A percentile compares a stretch with the other conserved stretches of the same genome.
phyloP scores from a whole-genome alignment of 2,797 vertebrate genomes.

The Tarsius wallacei region DNA sequence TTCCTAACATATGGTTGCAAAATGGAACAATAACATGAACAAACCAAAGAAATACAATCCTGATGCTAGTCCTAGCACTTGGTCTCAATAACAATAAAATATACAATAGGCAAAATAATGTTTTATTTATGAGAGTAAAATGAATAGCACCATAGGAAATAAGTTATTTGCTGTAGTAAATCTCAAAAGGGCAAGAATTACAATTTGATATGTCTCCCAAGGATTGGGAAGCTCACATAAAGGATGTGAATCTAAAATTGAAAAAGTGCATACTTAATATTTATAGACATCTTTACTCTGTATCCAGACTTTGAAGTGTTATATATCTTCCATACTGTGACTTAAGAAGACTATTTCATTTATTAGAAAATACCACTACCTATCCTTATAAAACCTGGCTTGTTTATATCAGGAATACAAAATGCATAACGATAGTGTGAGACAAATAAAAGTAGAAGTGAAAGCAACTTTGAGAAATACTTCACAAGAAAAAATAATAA shows the following conservation, averaged over 20 bases:
- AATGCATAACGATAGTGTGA: not conserved
- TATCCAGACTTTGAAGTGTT: not conserved
- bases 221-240: not conserved
- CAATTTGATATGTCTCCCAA: slow-evolving; percentile 50
- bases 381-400: not conserved
- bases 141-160: slow-evolving; percentile 56
- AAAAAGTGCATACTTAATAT: not conserved
- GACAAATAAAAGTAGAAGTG: not conserved
- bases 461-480: slow-evolving; percentile 33
- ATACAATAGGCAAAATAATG: slow-evolving; percentile 57
- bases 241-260: not conserved
- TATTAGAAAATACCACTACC: not conserved
- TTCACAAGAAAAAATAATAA: not conserved
- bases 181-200: slow-evolving; percentile 51
- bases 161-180: slow-evolving; percentile 58
- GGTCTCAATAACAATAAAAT: slow-evolving; percentile 46
- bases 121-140: slow-evolving; percentile 75
- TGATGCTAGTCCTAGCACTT: not conserved
- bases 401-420: not conserved
- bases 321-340: not conserved
- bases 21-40: slow-evolving; percentile 51
- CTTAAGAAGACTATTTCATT: slow-evolving; percentile 1
- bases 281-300: not conserved
- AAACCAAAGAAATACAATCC: slow-evolving; percentile 53
- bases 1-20: not conserved